Conservation (phyloP, 2,888 invertebrate species). For the Agrotis exclamationis region DNA sequence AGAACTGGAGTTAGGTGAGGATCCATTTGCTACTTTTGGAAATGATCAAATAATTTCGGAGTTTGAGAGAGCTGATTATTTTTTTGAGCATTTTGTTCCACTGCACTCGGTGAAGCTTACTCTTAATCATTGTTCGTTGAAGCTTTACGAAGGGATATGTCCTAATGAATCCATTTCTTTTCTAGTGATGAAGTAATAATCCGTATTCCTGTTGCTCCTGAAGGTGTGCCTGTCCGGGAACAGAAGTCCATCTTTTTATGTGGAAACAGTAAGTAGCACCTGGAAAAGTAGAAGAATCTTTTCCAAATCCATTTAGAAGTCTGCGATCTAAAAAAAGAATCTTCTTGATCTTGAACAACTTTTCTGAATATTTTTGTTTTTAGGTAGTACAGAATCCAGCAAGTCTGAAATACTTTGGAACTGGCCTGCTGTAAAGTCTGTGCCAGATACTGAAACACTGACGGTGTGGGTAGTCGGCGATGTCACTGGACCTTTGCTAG, state of each 20-base stretch:
- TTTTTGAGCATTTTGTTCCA: no score
- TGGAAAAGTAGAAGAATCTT: no score
- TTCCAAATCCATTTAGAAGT: not conserved
- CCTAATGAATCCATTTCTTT: constrained; percentile 20
- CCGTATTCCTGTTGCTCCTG: constrained; percentile 92
- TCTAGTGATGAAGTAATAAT: constrained; percentile 92
- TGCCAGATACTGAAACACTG: constrained; percentile 92
- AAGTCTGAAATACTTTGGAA: constrained; percentile 76
- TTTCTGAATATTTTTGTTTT: constrained; percentile 1
- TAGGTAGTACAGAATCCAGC: constrained; percentile 65
- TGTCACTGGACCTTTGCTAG: constrained; percentile 92
- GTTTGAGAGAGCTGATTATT: no score
- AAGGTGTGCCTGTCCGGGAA: constrained; percentile 93
- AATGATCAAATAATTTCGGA: no score
- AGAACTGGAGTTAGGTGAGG: constrained; percentile 48
- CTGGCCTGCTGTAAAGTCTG: constrained; percentile 79
- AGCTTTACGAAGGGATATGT: not conserved
- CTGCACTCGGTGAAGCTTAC: not conserved
- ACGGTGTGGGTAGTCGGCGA: constrained; percentile 92
- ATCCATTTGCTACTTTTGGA: not conserved
- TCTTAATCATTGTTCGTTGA: not conserved
- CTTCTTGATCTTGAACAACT: no score
- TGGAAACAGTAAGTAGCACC: constrained; percentile 87
- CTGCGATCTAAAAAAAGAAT: no score
- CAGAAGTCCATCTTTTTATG: constrained; percentile 93